A percentile compares a stretch with the other conserved stretches of the same genome.
Evolutionary conservation across 1,140 invertebrate genomes (phyloP).

Genomic region (Acromyrmex charruanus): DNA sequence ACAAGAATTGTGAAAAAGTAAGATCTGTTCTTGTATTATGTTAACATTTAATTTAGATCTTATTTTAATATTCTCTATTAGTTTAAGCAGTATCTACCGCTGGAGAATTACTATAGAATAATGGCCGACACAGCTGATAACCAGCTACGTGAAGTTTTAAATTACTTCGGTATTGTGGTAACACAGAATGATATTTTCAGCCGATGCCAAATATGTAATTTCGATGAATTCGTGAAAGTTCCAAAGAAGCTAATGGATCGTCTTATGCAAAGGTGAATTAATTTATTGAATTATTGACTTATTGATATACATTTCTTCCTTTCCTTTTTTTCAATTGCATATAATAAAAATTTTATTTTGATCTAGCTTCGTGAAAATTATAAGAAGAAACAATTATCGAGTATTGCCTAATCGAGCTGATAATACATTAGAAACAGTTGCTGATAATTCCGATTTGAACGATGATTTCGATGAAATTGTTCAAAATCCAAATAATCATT

Average conservation of each 20-base stretch:
- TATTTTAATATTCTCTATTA: conserved; percentile 74
- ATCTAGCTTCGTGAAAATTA: conserved; percentile 63
- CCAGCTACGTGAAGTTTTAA: conserved; percentile 89
- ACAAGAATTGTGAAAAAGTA: conserved; percentile 85
- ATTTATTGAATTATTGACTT: background rate
- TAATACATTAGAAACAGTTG: background rate
- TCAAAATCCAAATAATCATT: background rate
- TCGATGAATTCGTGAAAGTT: conserved; percentile 87
- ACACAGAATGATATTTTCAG: conserved; percentile 89
- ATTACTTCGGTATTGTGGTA: conserved; percentile 89
- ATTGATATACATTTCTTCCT: background rate
- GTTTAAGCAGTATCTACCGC: conserved; percentile 85
- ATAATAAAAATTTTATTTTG: conserved; percentile 21
- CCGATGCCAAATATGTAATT: conserved; percentile 90
- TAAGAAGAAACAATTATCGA: conserved; percentile 47
- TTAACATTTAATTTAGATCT: conserved; percentile 1
- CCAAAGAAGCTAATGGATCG: conserved; percentile 84
- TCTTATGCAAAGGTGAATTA: conserved; percentile 76
- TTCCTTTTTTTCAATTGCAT: conserved; percentile 3
- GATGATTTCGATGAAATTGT: conserved; percentile 17
- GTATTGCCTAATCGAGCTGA: conserved; percentile 17
- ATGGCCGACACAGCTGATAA: conserved; percentile 81
- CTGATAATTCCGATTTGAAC: background rate
- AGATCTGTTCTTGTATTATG: conserved; percentile 29
- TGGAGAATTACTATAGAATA: conserved; percentile 87